A percentile compares a stretch with the other conserved stretches of the same genome.
These are phyloP conservation scores for Clistopyga incitator DNA, from an alignment of 2,888 invertebrate species.

Conservation along the genomic window DNA sequence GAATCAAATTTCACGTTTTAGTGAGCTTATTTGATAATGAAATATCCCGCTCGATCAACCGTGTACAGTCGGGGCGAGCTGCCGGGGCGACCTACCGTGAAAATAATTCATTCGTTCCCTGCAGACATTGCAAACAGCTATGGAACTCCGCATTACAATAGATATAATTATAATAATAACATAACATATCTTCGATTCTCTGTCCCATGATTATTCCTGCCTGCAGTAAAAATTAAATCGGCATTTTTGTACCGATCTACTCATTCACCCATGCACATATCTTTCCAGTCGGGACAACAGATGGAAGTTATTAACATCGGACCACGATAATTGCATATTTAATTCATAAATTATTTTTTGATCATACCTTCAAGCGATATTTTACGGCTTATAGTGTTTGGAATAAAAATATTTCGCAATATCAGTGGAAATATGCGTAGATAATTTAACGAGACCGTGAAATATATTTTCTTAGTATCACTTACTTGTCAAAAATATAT, in stretches of 20 bases:
- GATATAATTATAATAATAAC: conserved; percentile 46
- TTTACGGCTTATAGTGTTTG: no score
- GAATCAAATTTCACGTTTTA: conserved; percentile 64
- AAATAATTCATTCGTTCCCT: conserved; percentile 60
- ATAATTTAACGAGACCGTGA: no score
- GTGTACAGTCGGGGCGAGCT: conserved; percentile 18
- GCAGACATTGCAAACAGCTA: conserved; percentile 45
- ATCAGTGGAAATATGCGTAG: no score
- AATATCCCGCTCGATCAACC: conserved; percentile 63
- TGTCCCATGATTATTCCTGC: background rate
- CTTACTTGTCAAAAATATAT: no score
- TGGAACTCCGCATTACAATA: conserved; percentile 22
- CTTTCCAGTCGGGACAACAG: background rate
- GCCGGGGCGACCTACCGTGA: conserved; percentile 50
- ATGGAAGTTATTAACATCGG: background rate
- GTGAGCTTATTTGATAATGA: conserved; percentile 59
- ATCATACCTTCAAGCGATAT: no score
- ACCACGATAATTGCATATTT: background rate
- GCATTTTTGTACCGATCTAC: conserved; percentile 42
- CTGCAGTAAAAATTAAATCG: conserved; percentile 28
- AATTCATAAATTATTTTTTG: no score
- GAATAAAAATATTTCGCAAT: no score
- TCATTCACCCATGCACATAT: conserved; percentile 15
- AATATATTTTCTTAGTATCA: no score
- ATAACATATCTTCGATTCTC: conserved; percentile 4